Evolutionary conservation across 2,113 vertebrate genomes (phyloP).

Genomic region (Ctenomys sociabilis): DNA sequence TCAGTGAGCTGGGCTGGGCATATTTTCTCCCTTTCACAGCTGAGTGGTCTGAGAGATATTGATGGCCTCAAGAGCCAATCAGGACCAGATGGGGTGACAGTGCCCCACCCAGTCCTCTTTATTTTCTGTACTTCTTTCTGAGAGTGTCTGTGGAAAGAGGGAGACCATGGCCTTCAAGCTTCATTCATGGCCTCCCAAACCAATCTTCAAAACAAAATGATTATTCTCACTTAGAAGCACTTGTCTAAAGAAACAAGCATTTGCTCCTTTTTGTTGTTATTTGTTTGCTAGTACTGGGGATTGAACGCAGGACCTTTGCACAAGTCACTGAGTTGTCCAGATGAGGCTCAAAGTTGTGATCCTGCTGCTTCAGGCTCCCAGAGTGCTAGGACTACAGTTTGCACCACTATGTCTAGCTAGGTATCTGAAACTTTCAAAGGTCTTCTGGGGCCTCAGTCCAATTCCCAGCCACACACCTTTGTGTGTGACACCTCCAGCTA

Average conservation of each 20-base stretch:
- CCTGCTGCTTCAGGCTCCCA: not conserved
- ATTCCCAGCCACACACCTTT: not conserved
- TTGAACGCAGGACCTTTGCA: not conserved
- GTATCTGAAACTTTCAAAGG: not conserved
- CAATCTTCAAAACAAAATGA: not conserved
- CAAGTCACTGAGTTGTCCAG: not conserved
- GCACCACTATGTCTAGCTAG: not conserved
- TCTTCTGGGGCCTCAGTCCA: not conserved
- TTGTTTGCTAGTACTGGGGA: not conserved
- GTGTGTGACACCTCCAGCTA: fast-evolving
- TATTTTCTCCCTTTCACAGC: not conserved
- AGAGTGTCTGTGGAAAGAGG: not conserved
- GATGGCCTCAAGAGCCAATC: not conserved
- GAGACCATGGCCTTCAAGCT: not conserved
- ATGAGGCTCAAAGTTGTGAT: not conserved
- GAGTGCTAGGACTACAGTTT: not conserved
- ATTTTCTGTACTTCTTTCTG: not conserved
- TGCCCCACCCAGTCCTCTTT: not conserved
- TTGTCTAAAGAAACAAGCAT: not conserved
- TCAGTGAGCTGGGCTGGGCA: fast-evolving
- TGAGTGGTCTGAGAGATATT: not conserved
- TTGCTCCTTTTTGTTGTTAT: not conserved
- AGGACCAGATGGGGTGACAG: not conserved
- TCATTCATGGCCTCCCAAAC: fast-evolving
- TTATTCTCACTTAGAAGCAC: not conserved